phyloP scores from a whole-genome alignment of 2,888 invertebrate species.

The Spicauda simplicius region DNA sequence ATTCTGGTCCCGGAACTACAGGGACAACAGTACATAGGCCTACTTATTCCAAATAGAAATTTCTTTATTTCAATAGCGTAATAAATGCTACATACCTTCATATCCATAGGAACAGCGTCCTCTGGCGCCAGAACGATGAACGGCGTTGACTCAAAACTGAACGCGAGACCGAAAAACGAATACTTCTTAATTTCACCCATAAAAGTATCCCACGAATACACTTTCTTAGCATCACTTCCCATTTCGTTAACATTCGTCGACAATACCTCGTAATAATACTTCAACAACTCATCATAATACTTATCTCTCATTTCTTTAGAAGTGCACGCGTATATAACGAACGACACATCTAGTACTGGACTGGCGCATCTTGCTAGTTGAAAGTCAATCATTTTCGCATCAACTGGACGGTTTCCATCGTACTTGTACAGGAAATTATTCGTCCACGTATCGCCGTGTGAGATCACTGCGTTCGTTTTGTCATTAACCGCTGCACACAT shows the following conservation, averaged over 20 bases:
- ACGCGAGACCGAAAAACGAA: conserved; percentile 83
- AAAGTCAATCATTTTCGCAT: conserved; percentile 88
- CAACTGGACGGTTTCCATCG: conserved; percentile 52
- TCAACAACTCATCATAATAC: conserved; percentile 85
- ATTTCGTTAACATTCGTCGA: conserved; percentile 80
- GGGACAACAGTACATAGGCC: too few species aligned
- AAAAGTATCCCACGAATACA: conserved; percentile 82
- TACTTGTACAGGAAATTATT: conserved; percentile 88
- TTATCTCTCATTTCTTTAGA: conserved; percentile 81
- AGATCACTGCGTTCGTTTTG: conserved; percentile 82
- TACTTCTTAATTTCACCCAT: conserved; percentile 83
- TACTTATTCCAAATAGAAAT: too few species aligned
- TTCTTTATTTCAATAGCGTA: too few species aligned
- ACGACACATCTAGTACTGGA: conserved; percentile 85
- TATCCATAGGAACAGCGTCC: conserved; percentile 85
- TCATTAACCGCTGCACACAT: conserved; percentile 70
- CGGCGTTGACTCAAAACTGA: conserved; percentile 86
- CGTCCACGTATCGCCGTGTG: conserved; percentile 90
- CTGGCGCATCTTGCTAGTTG: conserved; percentile 86
- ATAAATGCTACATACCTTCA: conserved; percentile 77
- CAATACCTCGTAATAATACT: conserved; percentile 86
- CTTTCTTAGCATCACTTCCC: conserved; percentile 83
- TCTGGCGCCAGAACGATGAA: conserved; percentile 83
- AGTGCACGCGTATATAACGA: conserved; percentile 85
- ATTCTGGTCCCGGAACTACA: too few species aligned